phyloP scores from a whole-genome alignment of 2,113 vertebrate genomes.

The Herpetotheres cachinnans region DNA sequence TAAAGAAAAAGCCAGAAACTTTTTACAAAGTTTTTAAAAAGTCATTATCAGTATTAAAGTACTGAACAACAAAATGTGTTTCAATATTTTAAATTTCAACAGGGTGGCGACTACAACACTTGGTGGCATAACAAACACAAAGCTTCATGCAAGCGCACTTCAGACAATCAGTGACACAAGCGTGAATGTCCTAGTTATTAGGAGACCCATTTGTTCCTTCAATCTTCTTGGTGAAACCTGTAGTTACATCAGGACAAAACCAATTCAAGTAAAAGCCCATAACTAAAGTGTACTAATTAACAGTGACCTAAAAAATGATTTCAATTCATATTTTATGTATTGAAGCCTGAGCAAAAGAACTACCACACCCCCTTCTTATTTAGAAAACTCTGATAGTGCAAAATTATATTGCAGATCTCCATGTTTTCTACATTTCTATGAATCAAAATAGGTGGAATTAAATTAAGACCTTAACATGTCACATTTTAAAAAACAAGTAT shows the following conservation, averaged over 20 bases:
- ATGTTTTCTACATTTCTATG: background rate
- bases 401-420: background rate
- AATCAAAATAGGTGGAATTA: background rate
- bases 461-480: background rate
- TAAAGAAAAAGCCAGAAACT: background rate
- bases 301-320: background rate
- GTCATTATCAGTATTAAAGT: background rate
- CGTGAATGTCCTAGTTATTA: background rate
- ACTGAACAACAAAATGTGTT: background rate
- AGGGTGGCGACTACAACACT: background rate
- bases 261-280: background rate
- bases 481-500: background rate
- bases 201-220: background rate
- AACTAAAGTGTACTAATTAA: background rate
- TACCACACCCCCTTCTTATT: background rate
- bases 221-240: background rate
- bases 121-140: background rate
- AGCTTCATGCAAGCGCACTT: background rate
- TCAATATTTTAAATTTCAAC: background rate
- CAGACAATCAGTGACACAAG: background rate
- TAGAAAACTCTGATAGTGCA: background rate
- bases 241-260: background rate
- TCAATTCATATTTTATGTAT: background rate
- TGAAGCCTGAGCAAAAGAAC: background rate
- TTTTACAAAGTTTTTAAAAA: background rate